Conservation (phyloP, 1,140 invertebrate species). For the Drosophila setifemur region DNA sequence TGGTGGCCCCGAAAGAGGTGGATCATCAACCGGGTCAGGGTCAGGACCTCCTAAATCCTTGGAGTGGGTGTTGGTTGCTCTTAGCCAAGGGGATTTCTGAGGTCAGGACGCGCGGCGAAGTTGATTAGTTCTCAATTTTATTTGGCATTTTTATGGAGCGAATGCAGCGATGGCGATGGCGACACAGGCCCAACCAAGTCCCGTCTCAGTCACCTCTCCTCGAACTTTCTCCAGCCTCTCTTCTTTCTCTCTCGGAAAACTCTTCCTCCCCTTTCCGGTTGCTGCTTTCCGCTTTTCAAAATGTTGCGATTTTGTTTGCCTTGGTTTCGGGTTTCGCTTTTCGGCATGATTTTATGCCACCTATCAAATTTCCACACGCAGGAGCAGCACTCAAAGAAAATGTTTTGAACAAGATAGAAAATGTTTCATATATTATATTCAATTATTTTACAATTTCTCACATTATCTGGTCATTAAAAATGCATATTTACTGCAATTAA, state of each 20-base stretch:
- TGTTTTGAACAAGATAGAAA: too few species aligned
- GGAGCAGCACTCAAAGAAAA: background rate
- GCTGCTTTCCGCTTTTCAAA: background rate
- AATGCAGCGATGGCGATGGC: constrained; percentile 13
- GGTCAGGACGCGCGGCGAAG: constrained; percentile 23
- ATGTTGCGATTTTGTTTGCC: constrained; percentile 31
- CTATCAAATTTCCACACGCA: constrained; percentile 33
- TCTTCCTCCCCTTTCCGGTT: too few species aligned
- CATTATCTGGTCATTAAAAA: too few species aligned
- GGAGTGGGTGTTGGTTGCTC: too few species aligned
- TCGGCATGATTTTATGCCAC: constrained; percentile 29
- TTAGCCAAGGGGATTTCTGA: background rate
- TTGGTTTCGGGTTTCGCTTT: constrained; percentile 27
- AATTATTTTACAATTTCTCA: too few species aligned
- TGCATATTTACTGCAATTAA: too few species aligned
- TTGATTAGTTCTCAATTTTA: constrained; percentile 70
- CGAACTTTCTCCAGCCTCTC: background rate
- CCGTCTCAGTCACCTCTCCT: background rate
- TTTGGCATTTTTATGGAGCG: constrained; percentile 66
- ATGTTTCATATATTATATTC: too few species aligned
- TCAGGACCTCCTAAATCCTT: constrained; percentile 27
- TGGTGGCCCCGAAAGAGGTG: background rate
- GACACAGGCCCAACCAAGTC: background rate
- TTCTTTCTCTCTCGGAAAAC: background rate
- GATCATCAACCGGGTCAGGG: background rate